phyloP scores from a whole-genome alignment of 2,888 invertebrate species.

The Drosophila aldrichi region DNA sequence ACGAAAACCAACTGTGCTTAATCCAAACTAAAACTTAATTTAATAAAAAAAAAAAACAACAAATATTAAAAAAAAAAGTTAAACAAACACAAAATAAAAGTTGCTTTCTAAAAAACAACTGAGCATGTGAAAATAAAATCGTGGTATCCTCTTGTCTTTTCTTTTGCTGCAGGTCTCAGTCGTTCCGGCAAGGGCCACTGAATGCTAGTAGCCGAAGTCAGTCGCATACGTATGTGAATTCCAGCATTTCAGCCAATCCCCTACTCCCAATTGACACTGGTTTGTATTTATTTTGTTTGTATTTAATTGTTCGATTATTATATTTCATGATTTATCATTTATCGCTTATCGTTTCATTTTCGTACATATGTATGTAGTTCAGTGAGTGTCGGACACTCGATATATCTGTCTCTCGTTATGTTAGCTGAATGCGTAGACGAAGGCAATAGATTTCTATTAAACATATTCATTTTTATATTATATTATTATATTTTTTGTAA shows the following conservation, averaged over 20 bases:
- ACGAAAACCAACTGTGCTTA: conserved; percentile 54
- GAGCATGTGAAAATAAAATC: conserved; percentile 83
- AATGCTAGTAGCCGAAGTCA: conserved; percentile 86
- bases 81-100: conserved; percentile 22
- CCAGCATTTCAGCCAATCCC: conserved; percentile 97
- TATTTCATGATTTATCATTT: conserved; percentile 64
- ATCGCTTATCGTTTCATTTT: conserved; percentile 47
- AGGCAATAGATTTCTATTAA: conserved; percentile 35
- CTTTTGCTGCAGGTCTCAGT: conserved; percentile 93
- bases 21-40: conserved; percentile 26
- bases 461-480: conserved; percentile 39
- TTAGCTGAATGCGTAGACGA: conserved; percentile 53
- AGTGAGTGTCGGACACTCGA: conserved; percentile 23
- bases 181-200: conserved; percentile 91
- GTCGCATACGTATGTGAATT: conserved; percentile 90
- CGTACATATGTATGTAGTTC: conserved; percentile 27
- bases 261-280: conserved; percentile 95
- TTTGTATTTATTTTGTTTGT: conserved; percentile 86
- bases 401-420: conserved; percentile 32
- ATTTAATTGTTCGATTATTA: conserved; percentile 69
- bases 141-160: conserved; percentile 86
- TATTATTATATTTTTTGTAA: conserved; percentile 20
- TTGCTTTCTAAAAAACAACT: conserved; percentile 51
- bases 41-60: conserved; percentile 28
- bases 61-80: conserved; percentile 18